Base-by-base conservation (phyloP, 2,113 vertebrate genomes). In the Anas platyrhynchos region DNA sequence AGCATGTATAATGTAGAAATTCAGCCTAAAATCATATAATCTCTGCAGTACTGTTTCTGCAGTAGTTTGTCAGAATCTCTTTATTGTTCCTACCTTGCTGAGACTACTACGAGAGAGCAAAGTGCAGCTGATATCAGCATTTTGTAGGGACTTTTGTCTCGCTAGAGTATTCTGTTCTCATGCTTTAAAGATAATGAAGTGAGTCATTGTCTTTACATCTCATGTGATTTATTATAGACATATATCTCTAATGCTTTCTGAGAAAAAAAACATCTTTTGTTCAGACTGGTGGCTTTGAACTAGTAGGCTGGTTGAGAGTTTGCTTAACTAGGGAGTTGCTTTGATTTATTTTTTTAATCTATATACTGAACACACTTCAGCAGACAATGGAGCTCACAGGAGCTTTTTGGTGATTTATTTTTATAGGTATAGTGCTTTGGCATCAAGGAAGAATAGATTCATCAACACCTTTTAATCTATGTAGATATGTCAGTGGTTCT, bases 141-240 rank as follows among this genome's bases (percentile, higher is more conserved):
- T 86, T 86, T 89, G 48, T 21, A 23, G 77, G 65, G 69, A 93
- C 87, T 89, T 89, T 16, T 56, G 59, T 91, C 88, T 91, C 92
- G 16, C 54, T 16, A 8, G 58, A 76, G 44, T 56, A 27, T 76
- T 91, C 76, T 84, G 65, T 83, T 74, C 84, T 91, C 65, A 61
- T 84, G 54, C 77, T 83, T 86, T 81, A 54, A 65, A 91, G 94
- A 83, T 91, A 89, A 89, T 66, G 43, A 93, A 83, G 77, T 84
- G 88, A 95, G 55, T 96, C 77, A 94, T 52, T 95, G 81, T 91
- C 92, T 95, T 91, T 86, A 61, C 32, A 74, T 89, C 65, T 76
- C 87, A 73, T 66, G 41, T 91, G 92, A 91, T 65, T 89, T 81
- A 43, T 77, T 89, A 66, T 27, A 61, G 69, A 83, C 55, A 34